Conservation (phyloP, 2,113 vertebrate genomes). For the Sapajus apella region DNA sequence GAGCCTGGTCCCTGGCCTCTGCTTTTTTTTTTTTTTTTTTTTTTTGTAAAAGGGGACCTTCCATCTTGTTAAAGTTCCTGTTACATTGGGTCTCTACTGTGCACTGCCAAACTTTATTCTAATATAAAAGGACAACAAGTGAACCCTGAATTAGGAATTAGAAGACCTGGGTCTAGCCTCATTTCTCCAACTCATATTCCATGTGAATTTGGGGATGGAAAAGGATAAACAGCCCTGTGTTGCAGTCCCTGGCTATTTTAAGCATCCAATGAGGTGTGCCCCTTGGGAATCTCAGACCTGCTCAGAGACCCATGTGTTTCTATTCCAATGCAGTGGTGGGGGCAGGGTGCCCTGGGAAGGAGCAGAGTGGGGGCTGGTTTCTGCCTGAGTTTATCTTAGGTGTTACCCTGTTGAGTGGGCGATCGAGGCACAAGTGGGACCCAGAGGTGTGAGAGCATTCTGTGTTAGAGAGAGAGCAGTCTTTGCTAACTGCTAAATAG, state of each 20-base stretch:
- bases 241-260: neutral
- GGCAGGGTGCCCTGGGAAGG: neutral
- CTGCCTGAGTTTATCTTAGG: neutral
- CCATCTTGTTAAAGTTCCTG: neutral
- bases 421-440: neutral
- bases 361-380: neutral
- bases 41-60: neutral
- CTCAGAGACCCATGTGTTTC: neutral
- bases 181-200: neutral
- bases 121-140: neutral
- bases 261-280: neutral
- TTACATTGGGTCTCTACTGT: neutral
- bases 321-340: neutral
- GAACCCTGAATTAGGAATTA: neutral
- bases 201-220: neutral
- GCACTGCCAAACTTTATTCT: neutral
- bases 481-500: neutral
- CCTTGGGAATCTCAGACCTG: neutral
- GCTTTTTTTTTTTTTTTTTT: neutral
- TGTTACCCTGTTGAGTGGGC: neutral
- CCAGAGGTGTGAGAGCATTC: neutral
- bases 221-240: neutral
- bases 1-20: neutral
- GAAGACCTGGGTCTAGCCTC: neutral
- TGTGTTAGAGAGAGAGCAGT: fast-evolving